Base-by-base conservation (phyloP, 2,113 vertebrate genomes). In the Marcusenius ussheri region DNA sequence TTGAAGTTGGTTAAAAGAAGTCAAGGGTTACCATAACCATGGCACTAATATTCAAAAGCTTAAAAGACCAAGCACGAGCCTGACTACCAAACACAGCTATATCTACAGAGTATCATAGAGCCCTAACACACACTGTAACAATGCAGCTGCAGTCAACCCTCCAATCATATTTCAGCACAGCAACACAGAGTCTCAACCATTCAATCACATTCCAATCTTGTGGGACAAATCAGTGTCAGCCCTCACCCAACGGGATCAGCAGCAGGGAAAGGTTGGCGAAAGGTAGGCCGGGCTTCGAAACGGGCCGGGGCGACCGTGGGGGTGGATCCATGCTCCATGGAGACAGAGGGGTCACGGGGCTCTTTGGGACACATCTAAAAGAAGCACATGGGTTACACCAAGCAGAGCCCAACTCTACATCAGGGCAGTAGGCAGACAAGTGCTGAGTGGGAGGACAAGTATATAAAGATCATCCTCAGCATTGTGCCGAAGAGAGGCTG, bases 281-380 rank as follows among this genome's bases (percentile, higher is more conserved):
- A 99, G 74, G 96, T 96, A 83, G 97, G 96, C 0, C 98, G 97
- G 92, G 96, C 96, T 1, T 98, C 98, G 88, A 98, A 97, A 35
- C 98, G 97, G 91, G 97, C 95, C 21, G 97, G 97, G 51, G 96
- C 93, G 88, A 97, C 95, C 87, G 96, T 92, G 8, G 95, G 90
- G 0, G 96, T 80, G 91, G 97, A 94, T 56, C 94, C 96, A 31
- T 96, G 95, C 15, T 98, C 97, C 90, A 92, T 91, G 0, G 96
- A 21, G 46, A 95, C 94, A 88, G 97, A 94, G 91, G 95, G 93
- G 91, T 99, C 97, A 0, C 97, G 93, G 0, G 97, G 95, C 91
- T 99, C 98, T 19, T 98, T 98, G 21, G 97, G 96, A 92, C 98
- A 99, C 98, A 99, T 99, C 98, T 99, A 95, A 90, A 89, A 91